phyloP scores from a whole-genome alignment of 2,888 invertebrate genomes.

The Drosophila imparisetae region DNA sequence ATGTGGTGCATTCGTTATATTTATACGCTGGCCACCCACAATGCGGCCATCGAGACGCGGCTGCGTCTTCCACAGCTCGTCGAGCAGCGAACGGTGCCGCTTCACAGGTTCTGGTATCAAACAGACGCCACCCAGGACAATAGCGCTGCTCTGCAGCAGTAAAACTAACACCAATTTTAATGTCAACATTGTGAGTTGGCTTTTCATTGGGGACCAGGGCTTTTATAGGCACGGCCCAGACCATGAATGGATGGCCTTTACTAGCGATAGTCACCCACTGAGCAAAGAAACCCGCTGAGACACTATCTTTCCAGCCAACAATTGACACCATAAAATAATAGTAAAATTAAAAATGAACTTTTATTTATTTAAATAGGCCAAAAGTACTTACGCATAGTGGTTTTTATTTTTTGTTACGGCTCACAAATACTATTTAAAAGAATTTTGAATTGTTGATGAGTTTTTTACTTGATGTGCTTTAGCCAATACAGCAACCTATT shows the following conservation, averaged over 20 bases:
- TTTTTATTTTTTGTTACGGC: background rate
- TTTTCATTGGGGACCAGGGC: background rate
- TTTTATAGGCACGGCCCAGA: slow-evolving; percentile 57
- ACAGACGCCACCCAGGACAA: slow-evolving; percentile 69
- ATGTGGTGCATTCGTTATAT: slow-evolving; percentile 84
- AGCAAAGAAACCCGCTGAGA: slow-evolving; percentile 46
- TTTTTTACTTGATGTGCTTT: background rate
- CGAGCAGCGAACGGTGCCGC: slow-evolving; percentile 42
- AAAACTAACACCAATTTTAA: slow-evolving; percentile 35
- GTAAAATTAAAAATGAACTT: background rate
- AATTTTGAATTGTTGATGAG: background rate
- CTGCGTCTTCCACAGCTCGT: slow-evolving; percentile 31
- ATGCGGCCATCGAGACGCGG: slow-evolving; percentile 84
- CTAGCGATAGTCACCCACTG: slow-evolving; percentile 53
- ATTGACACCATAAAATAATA: slow-evolving; percentile 23
- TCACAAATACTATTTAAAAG: background rate
- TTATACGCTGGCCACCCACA: slow-evolving; percentile 83
- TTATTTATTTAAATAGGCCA: slow-evolving; percentile 26
- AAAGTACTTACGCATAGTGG: slow-evolving; percentile 2
- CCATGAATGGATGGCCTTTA: background rate
- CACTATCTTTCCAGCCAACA: slow-evolving; percentile 37
- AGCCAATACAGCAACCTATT: background rate
- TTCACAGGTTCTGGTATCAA: slow-evolving; percentile 70
- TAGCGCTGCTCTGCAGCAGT: slow-evolving; percentile 44
- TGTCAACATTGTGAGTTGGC: slow-evolving; percentile 42